These are phyloP conservation scores for Rugalucina vietnamica DNA, from an alignment of 2,888 invertebrate species.

Conservation along the genomic window DNA sequence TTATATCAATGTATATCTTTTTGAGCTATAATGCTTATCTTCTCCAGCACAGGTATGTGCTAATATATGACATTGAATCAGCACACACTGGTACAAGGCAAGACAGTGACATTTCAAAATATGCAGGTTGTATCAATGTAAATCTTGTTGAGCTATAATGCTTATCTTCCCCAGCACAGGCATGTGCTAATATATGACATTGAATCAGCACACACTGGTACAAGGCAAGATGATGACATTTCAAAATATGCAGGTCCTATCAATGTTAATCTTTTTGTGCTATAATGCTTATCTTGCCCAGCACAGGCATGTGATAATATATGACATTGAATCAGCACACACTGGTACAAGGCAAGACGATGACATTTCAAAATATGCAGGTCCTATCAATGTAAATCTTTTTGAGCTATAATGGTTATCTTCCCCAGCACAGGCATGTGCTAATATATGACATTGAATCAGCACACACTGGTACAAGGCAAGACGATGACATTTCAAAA, in stretches of 20 bases:
- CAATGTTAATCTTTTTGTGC: no score
- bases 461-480: conserved; percentile 5
- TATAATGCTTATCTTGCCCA: not conserved
- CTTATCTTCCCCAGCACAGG: not conserved
- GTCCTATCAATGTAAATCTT: no score
- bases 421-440: conserved; percentile 11
- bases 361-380: no score
- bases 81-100: conserved; percentile 5
- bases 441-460: not conserved
- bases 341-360: conserved; percentile 4
- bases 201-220: conserved; percentile 4
- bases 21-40: not conserved
- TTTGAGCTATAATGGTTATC: not conserved
- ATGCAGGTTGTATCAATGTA: no score
- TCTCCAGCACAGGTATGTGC: conserved; percentile 9
- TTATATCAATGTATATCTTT: no score
- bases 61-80: not conserved
- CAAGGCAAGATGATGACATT: conserved; percentile 12
- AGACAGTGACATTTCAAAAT: no score
- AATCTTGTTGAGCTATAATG: no score
- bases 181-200: not conserved
- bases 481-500: no score
- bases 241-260: no score
- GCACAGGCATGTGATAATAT: conserved; percentile 10
- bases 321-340: not conserved